A percentile compares a stretch with the other conserved stretches of the same genome.
Evolutionary conservation across 2,113 vertebrate genomes (phyloP).

Genomic region (Tragelaphus imberbis): DNA sequence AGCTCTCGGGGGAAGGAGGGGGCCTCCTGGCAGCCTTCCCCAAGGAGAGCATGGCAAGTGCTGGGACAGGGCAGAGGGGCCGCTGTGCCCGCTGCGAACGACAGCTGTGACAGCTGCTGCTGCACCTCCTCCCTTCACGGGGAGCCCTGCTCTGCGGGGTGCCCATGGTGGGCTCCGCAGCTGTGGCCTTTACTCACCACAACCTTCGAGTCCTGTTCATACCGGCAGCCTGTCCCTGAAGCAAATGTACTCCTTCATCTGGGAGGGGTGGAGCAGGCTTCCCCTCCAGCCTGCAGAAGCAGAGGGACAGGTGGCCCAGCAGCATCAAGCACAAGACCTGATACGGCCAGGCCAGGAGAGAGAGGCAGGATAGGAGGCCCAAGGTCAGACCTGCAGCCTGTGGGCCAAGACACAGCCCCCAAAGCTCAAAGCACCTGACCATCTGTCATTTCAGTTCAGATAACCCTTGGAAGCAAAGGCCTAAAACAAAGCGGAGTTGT

Average conservation of each 20-base stretch:
- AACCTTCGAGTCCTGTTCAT: neutral
- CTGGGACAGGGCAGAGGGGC: neutral
- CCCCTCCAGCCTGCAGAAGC: neutral
- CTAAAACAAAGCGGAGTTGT: neutral
- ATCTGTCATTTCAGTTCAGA: neutral
- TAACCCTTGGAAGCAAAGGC: neutral
- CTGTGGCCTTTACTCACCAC: neutral
- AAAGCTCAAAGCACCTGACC: neutral
- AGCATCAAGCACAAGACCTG: neutral
- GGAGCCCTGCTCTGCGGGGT: neutral
- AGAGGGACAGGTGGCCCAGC: neutral
- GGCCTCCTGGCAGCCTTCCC: neutral
- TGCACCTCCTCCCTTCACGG: fast-evolving
- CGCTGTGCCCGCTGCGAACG: neutral
- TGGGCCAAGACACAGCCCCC: neutral
- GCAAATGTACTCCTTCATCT: neutral
- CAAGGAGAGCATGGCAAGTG: fast-evolving
- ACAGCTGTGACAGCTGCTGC: neutral
- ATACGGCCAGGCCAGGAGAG: neutral
- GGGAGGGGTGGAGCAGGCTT: neutral
- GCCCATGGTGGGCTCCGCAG: fast-evolving
- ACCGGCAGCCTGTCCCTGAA: neutral
- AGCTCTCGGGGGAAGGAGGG: neutral
- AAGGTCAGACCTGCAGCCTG: neutral
- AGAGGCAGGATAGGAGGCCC: neutral